Percentiles rank a stretch among this genome's conserved stretches.
phyloP scores from a whole-genome alignment of 2,797 vertebrate genomes.

The Periparus ater region DNA sequence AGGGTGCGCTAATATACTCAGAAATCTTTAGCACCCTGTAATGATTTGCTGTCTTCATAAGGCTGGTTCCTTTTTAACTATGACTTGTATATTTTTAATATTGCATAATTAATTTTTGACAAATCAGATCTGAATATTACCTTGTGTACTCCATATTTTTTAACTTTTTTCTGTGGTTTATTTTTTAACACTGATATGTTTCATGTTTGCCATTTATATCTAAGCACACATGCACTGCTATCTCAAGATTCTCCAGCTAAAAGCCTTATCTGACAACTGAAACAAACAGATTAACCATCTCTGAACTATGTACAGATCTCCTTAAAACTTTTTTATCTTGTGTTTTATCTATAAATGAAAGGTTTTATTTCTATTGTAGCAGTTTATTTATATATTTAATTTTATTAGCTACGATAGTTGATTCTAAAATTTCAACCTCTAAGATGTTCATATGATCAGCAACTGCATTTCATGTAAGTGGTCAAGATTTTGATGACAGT shows the following conservation, averaged over 20 bases:
- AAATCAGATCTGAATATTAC: slow-evolving; percentile 16
- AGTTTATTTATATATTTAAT: background rate
- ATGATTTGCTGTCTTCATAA: slow-evolving; percentile 63
- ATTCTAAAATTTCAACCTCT: background rate
- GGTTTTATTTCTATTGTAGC: background rate
- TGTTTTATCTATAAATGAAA: background rate
- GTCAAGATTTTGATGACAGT: background rate
- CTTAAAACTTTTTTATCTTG: background rate
- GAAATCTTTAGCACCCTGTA: slow-evolving; percentile 59
- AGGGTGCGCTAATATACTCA: slow-evolving; percentile 46
- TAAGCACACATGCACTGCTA: background rate
- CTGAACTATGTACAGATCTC: background rate
- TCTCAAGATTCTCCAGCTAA: background rate
- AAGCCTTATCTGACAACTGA: background rate
- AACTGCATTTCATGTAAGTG: background rate
- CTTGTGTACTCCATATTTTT: slow-evolving; percentile 7
- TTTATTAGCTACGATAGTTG: background rate
- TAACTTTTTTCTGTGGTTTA: background rate
- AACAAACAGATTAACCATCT: background rate
- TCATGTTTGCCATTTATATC: background rate
- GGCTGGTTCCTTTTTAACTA: background rate
- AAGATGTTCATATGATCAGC: background rate
- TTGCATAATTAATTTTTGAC: slow-evolving; percentile 35
- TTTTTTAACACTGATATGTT: background rate
- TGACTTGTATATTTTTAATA: background rate